Percentiles rank a stretch among this genome's conserved stretches.
These are phyloP conservation scores for Zoroaster sp. DNA, from an alignment of 53 echinoderm and acorn worm genomes.

Conservation along the genomic window DNA sequence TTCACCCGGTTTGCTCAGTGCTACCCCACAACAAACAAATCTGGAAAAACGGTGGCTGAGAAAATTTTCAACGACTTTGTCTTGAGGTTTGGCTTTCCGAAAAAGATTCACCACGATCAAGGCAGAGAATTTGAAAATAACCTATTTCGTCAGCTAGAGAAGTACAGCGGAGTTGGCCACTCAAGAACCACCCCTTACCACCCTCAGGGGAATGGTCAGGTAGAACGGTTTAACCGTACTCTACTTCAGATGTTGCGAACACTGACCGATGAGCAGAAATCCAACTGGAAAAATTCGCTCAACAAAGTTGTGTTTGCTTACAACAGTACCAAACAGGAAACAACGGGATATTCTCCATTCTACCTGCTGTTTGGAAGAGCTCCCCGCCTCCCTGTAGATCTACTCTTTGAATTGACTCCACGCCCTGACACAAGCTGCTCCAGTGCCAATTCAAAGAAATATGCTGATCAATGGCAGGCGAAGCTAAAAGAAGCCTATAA, in stretches of 20 bases:
- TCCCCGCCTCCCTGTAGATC: constrained; percentile 26
- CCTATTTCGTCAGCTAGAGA: constrained; percentile 11
- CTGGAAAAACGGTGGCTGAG: neutral
- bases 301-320: constrained; percentile 54
- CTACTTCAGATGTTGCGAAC: constrained; percentile 43
- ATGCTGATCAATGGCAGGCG: constrained; percentile 12
- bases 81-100: constrained; percentile 32
- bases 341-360: constrained; percentile 32
- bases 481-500: neutral
- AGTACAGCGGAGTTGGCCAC: constrained; percentile 34
- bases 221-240: constrained; percentile 45
- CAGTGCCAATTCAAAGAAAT: neutral
- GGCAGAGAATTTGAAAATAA: constrained; percentile 48
- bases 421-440: neutral
- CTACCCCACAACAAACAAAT: neutral
- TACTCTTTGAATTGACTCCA: neutral
- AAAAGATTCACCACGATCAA: constrained; percentile 44
- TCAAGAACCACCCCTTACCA: constrained; percentile 48
- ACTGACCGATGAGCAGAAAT: constrained; percentile 4
- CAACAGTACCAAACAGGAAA: constrained; percentile 19
- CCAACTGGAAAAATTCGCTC: neutral
- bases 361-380: constrained; percentile 51
- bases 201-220: constrained; percentile 43
- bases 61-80: constrained; percentile 23
- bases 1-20: no score